Evolutionary conservation across 1,140 invertebrate species (phyloP).

Genomic region (Coenobita brevimanus): DNA sequence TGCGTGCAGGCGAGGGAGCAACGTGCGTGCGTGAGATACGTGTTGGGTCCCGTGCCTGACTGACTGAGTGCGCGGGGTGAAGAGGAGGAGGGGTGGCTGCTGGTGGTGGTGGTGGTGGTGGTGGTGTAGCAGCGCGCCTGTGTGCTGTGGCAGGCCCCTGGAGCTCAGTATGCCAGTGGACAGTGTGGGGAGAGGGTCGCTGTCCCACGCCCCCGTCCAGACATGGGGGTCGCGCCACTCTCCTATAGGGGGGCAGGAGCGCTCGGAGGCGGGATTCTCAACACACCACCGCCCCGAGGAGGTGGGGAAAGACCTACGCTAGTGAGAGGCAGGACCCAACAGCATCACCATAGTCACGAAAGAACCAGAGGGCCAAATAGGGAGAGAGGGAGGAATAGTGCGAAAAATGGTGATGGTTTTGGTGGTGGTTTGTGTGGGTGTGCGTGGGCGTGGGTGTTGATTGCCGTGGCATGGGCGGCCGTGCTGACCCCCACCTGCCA

Average conservation of each 20-base stretch:
- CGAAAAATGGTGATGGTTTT: neutral
- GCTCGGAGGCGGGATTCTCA: neutral
- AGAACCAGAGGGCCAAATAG: slow-evolving; percentile 51
- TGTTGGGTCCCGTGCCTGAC: neutral
- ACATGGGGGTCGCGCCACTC: slow-evolving; percentile 55
- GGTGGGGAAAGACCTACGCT: slow-evolving; percentile 13
- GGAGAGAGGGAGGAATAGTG: neutral
- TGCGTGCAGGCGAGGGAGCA: neutral
- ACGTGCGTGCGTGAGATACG: slow-evolving; percentile 27
- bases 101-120: slow-evolving; percentile 18
- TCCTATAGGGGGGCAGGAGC: slow-evolving; percentile 31
- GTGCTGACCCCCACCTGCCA: slow-evolving; percentile 53
- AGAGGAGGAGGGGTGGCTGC: neutral
- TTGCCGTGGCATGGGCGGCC: slow-evolving; percentile 48
- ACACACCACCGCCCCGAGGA: neutral
- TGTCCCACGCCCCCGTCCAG: slow-evolving; percentile 35
- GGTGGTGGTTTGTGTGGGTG: slow-evolving; percentile 31
- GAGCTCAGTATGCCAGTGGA: slow-evolving; percentile 47
- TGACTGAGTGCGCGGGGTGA: neutral
- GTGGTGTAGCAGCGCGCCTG: slow-evolving; percentile 30
- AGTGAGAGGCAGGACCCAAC: slow-evolving; percentile 32
- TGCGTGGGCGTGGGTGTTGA: slow-evolving; percentile 45
- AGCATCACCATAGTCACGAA: slow-evolving; percentile 18
- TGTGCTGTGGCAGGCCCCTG: slow-evolving; percentile 24
- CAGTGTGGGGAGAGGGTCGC: slow-evolving; percentile 44